Percentiles rank a stretch among this genome's conserved stretches.
These are phyloP conservation scores for Microcebus ravelobensis DNA, from an alignment of 2,113 vertebrate genomes.

Conservation along the genomic window DNA sequence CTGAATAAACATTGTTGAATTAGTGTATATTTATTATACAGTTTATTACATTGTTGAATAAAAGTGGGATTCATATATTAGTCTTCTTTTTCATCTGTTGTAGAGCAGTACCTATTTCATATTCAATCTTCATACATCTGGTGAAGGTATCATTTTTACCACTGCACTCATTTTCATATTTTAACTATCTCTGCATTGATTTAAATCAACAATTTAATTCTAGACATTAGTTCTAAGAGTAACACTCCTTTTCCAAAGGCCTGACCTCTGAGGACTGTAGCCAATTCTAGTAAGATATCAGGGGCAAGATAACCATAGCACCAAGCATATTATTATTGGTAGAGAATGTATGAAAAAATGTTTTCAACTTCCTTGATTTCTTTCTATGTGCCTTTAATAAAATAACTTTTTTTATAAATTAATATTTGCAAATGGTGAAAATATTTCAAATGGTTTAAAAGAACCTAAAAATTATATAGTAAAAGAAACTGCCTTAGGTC, in stretches of 20 bases:
- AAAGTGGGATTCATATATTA: neutral
- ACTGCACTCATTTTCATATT: neutral
- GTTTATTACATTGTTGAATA: neutral
- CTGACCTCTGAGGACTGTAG: neutral
- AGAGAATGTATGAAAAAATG: neutral
- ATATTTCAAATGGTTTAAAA: neutral
- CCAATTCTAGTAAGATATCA: neutral
- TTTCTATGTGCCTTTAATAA: neutral
- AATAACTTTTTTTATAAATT: conserved; percentile 6
- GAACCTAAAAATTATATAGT: neutral
- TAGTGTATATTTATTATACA: neutral
- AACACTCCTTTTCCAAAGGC: neutral
- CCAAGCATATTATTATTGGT: neutral
- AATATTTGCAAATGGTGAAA: neutral
- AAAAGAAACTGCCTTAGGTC: neutral
- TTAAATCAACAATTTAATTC: neutral
- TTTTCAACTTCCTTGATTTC: neutral
- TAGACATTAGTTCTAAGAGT: neutral
- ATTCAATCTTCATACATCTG: neutral
- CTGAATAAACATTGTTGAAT: conserved; percentile 11
- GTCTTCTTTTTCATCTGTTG: neutral
- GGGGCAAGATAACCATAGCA: neutral
- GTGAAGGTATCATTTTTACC: neutral
- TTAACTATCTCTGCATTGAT: neutral
- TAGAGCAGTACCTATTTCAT: neutral